phyloP scores from a whole-genome alignment of 2,797 vertebrate genomes.

The Rhabdomys pumilio region DNA sequence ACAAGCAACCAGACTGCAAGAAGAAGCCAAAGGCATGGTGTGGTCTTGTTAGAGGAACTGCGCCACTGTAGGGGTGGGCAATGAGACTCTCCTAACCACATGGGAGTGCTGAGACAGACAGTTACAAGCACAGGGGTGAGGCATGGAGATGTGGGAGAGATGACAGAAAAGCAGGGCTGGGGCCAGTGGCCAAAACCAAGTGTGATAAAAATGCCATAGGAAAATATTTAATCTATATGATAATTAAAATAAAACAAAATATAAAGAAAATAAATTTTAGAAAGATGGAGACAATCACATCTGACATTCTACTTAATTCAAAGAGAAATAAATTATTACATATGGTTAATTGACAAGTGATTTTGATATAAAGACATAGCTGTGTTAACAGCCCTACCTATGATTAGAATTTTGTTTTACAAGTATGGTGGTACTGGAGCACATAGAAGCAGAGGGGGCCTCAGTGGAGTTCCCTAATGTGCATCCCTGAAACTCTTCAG shows the following conservation, averaged over 20 bases:
- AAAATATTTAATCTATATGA: background rate
- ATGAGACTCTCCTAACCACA: background rate
- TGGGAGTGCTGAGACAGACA: background rate
- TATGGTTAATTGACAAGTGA: background rate
- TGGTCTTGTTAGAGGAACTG: background rate
- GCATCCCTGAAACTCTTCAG: background rate
- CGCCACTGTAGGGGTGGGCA: background rate
- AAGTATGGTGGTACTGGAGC: background rate
- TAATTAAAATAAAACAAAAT: background rate
- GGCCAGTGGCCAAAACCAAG: background rate
- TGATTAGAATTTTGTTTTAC: background rate
- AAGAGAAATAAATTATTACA: background rate
- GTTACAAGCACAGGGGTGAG: background rate
- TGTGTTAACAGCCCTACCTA: background rate
- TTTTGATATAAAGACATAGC: background rate
- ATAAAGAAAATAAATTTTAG: too few relatives aligned
- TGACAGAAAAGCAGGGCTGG: background rate
- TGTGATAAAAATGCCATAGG: background rate
- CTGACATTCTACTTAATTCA: background rate
- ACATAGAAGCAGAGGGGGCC: background rate
- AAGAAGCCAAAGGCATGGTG: background rate
- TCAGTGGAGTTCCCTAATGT: background rate
- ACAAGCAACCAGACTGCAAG: background rate
- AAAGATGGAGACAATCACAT: background rate
- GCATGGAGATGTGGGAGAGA: too few relatives aligned